phyloP scores from a whole-genome alignment of 92 coral and sea anemone genomes.

The Palythoa heliodiscus region DNA sequence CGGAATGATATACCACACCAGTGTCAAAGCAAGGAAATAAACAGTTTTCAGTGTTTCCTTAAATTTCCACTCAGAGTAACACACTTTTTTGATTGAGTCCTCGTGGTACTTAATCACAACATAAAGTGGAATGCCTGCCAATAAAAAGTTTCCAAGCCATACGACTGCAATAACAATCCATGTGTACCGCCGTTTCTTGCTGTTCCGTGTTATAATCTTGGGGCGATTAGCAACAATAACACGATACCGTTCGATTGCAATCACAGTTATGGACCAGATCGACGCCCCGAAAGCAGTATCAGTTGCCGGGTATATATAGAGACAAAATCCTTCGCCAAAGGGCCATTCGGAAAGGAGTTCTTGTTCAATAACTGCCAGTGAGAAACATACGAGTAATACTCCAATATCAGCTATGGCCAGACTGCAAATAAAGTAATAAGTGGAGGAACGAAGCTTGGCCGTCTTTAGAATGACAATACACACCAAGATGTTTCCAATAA shows the following conservation, averaged over 20 bases:
- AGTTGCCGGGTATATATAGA: conserved; percentile 33
- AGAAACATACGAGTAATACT: neutral
- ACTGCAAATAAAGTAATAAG: conserved; percentile 35
- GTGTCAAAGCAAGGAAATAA: conserved; percentile 2
- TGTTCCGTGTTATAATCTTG: conserved; percentile 22
- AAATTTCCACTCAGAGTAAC: conserved; percentile 10
- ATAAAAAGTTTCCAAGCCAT: conserved; percentile 36
- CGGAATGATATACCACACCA: conserved; percentile 18
- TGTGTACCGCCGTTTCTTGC: conserved; percentile 11
- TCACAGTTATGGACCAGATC: conserved; percentile 41
- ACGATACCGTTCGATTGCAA: conserved; percentile 39
- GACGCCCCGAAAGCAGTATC: conserved; percentile 22
- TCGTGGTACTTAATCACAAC: conserved; percentile 1
- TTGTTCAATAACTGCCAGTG: conserved; percentile 31
- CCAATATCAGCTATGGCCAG: conserved; percentile 37
- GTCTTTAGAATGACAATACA: conserved; percentile 34
- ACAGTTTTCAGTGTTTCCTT: neutral
- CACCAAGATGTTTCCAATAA: conserved; percentile 34
- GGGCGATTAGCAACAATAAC: conserved; percentile 39
- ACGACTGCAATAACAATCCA: conserved; percentile 31
- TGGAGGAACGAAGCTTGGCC: conserved; percentile 21
- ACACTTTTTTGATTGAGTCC: neutral
- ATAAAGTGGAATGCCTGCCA: conserved; percentile 28
- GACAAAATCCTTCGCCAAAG: conserved; percentile 26
- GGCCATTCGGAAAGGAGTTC: conserved; percentile 18